Base-by-base conservation (phyloP, 2,888 invertebrate species). In the Leistus spinibarbis region DNA sequence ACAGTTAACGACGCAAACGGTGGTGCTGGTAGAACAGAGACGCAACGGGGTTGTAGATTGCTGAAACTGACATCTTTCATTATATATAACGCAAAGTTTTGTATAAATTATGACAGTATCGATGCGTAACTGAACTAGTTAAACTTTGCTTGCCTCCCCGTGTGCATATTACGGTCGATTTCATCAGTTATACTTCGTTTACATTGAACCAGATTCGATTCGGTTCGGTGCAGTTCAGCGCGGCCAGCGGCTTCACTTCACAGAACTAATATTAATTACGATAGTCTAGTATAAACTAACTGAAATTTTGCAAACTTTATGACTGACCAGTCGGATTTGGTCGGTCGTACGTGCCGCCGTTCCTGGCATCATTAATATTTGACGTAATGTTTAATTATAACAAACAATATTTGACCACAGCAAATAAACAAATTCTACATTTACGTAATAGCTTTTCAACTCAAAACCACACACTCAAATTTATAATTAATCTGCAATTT, bases 91-190 rank as follows among this genome's bases (percentile, higher is more conserved):
- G 40, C 10, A 60, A 60, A 60, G 60, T 60, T 60, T 60, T 19
- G 19, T 60, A 60, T 60, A 22, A 60, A 60, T 20, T 60, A 60
- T 60, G 60, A 60, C 60, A 60, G 22, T 60, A 60, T 60, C 22
- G 60, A 60, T 22, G 60, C 22, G 19, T 60, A 40, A 40, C 40
- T 40, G 40, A 40, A 40, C 40, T 40, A 40, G 40, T 40, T 40
- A 40, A 40, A 40, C 40, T 40, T 40, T 40, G 40, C 5, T 40
- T 2, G 40, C 40, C 5, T 40, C 1, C 10, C 40, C 40, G 40
- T 40, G 40, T 40, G 40, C 40, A 40, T 40, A 40, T 40, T 40
- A 40, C 3, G 5, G 40, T 2, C 40, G 40, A 40, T 40, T 40
- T 40, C 40, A 40, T 13, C 40, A 40, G 7, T 40, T 40, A 40